phyloP scores from a whole-genome alignment of 2,888 invertebrate genomes.

The Nudaria mundana region DNA sequence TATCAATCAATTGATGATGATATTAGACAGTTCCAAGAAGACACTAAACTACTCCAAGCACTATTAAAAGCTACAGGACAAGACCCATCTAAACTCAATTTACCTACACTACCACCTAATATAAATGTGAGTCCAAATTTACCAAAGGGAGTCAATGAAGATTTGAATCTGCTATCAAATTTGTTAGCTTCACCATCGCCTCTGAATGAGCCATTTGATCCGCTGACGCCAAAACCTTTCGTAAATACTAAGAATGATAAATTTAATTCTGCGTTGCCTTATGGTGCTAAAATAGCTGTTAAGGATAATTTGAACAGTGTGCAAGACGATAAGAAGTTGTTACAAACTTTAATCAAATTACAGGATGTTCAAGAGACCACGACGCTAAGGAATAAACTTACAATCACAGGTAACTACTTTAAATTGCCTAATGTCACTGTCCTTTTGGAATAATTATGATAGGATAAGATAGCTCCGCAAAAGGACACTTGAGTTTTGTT shows the following conservation, averaged over 20 bases:
- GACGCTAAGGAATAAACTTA: slow-evolving; percentile 62
- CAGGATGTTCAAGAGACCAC: slow-evolving; percentile 72
- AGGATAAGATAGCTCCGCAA: too few species aligned
- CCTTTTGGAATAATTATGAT: too few species aligned
- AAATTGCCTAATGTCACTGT: too few species aligned
- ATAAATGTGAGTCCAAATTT: slow-evolving; percentile 58
- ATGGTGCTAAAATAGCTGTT: slow-evolving; percentile 64
- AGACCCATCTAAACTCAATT: slow-evolving; percentile 70
- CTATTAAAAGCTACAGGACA: slow-evolving; percentile 72
- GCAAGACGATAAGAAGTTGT: slow-evolving; percentile 67
- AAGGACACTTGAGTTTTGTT: too few species aligned
- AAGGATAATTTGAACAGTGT: slow-evolving; percentile 62
- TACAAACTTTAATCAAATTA: slow-evolving; percentile 74
- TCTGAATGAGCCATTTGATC: slow-evolving; percentile 59
- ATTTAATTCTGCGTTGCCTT: slow-evolving; percentile 55
- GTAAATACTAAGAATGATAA: slow-evolving; percentile 36
- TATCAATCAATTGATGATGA: slow-evolving; percentile 68
- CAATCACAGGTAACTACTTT: slow-evolving; percentile 61
- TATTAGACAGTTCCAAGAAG: slow-evolving; percentile 74
- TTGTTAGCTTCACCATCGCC: slow-evolving; percentile 63
- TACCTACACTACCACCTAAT: slow-evolving; percentile 58
- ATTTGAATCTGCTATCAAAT: slow-evolving; percentile 59
- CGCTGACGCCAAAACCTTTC: slow-evolving; percentile 50
- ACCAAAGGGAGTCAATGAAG: slow-evolving; percentile 42
- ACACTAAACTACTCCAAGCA: slow-evolving; percentile 71